Evolutionary conservation across 2,888 invertebrate genomes (phyloP), one percentile per base, ranked within the genome.

Genomic region (Oligia strigilis): DNA sequence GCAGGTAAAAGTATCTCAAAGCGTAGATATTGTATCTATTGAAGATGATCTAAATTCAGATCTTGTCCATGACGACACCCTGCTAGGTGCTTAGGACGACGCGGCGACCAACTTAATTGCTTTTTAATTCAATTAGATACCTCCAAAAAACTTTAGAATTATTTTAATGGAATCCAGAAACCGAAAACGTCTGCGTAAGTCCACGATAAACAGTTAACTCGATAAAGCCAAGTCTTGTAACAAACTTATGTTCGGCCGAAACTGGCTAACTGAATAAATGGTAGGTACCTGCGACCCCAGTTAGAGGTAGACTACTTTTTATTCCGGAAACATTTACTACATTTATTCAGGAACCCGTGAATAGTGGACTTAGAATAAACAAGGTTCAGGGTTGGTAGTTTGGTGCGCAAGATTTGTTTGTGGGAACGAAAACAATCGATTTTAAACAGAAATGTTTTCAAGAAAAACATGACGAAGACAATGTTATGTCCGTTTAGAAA

Each of bases 201-300:
- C 64, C 72, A 83, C 74, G 72, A 74, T 70, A 76, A 84, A 86
- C 77, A 75, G 73, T 40, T 80, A 89, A 89, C 84, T 88, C 77
- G 49, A 82, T 89, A 84, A 83, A 75, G 75, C n/a, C 14, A 80
- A 84, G 82, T 80, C 82, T 78, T 82, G 85, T 87, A 89, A 89
- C 83, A 87, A 87, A 88, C 88, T 89, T 89, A 84, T 52, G 67
- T 67, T 83, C 58, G 66, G 74, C 62, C 58, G 65, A 82, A 89
- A 88, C 83, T 88, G 76, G 74, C 73, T 89, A 88, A 89, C 82
- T 87, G 80, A 89, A 89, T 89, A 85, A 89, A 87, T 84, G 84
- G 86, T 82, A 88, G 84, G 84, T 84, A 86, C 89, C 89, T 88
- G 86, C 74, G 74, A 74, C 67, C 83, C 77, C 65, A 60, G 78